These are phyloP conservation scores for Hanleya hanleyi DNA, from an alignment of 2,888 invertebrate species.

Conservation along the genomic window DNA sequence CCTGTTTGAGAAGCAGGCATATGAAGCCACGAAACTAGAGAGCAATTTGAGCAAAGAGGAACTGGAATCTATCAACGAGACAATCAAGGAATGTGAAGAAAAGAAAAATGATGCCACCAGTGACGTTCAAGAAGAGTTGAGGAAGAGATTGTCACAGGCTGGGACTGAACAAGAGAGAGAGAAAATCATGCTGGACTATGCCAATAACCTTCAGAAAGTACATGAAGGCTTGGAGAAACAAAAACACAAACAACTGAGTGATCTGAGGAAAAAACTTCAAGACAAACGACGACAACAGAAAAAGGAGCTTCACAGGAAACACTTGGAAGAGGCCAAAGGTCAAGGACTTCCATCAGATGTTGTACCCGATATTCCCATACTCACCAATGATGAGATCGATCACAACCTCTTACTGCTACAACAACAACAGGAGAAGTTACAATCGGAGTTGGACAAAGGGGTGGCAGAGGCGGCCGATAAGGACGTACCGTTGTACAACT, in stretches of 20 bases:
- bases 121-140: conserved; percentile 53
- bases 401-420: conserved; percentile 53
- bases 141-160: conserved; percentile 50
- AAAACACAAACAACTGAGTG: conserved; percentile 62
- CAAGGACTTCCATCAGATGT: conserved; percentile 58
- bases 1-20: conserved; percentile 68
- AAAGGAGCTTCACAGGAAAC: conserved; percentile 64
- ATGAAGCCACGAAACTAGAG: conserved; percentile 68
- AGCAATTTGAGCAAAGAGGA: conserved; percentile 62
- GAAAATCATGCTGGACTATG: conserved; percentile 62
- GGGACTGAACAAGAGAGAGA: conserved; percentile 62
- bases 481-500: conserved; percentile 29
- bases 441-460: conserved; percentile 51
- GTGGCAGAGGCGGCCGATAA: conserved; percentile 12
- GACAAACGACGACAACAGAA: conserved; percentile 59
- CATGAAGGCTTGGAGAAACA: conserved; percentile 65
- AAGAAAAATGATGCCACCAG: conserved; percentile 57
- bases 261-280: conserved; percentile 54
- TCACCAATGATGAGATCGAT: conserved; percentile 58
- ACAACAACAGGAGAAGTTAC: conserved; percentile 59
- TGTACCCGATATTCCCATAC: conserved; percentile 59
- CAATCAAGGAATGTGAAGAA: conserved; percentile 57
- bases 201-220: conserved; percentile 58
- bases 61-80: conserved; percentile 56
- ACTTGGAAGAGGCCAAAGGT: conserved; percentile 60